Evolutionary conservation across 2,888 invertebrate genomes (phyloP), one percentile per base, ranked within the genome.

Genomic region (Rhyacophila evoluta): DNA sequence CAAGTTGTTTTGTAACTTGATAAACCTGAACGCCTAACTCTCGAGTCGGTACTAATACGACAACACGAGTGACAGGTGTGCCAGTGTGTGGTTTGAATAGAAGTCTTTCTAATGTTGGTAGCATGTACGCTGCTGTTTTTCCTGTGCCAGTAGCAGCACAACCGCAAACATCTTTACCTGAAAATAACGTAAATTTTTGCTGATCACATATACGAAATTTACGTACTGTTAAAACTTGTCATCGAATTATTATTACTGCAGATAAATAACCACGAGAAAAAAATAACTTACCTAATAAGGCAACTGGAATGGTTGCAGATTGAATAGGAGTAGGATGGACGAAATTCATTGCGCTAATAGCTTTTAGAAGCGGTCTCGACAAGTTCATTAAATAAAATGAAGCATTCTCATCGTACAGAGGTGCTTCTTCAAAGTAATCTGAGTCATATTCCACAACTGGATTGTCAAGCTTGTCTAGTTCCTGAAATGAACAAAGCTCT

Each of bases 91-190:
- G 95, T 83, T 95, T 93, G 86, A 96, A 98, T 10, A 99, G 87
- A 80, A 99, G 90, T 81, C 99, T 91, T 88, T 99, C 99, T 74
- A 99, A 86, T 1, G 98, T 97, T 0, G 99, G 99, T 83, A 99
- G 88, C 97, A 99, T 98, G 87, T 98, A 99, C 0, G 99, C 99
- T 0, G 98, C 98, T 0, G 99, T 99, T 91, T 99, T 99, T 75
- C 99, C 98, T 5, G 96, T 95, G 74, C 99, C 99, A 0, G 99
- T 99, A 0, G 98, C 98, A 29, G 99, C 99, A 90, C 99, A 99
- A 8, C 98, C 99, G 88, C 98, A 99, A 83, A 99, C 94, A 87
- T 99, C 99, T 84, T 95, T 93, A 12, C 98, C 97, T 91, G 82
- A n/a, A n/a, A n/a, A n/a, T n/a, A n/a, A n/a, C n/a, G n/a, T n/a